Conservation (phyloP, 2,888 invertebrate species). For the Perithous albicinctus region DNA sequence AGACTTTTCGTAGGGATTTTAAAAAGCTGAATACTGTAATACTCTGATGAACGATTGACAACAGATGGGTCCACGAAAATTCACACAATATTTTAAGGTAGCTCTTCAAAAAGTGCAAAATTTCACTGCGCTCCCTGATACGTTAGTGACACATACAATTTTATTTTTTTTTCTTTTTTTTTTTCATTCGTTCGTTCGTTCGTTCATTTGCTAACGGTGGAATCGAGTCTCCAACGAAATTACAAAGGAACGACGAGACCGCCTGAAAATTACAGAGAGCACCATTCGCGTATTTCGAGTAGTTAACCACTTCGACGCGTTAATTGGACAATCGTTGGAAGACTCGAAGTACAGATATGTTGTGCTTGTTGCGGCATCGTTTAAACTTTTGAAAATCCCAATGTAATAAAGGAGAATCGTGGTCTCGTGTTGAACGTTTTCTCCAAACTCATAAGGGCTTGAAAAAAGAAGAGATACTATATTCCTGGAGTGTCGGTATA, state of each 20-base stretch:
- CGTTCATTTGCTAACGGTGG: slow-evolving; percentile 23
- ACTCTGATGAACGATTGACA: slow-evolving; percentile 2
- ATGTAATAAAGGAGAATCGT: slow-evolving; percentile 18
- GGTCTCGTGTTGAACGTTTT: background rate
- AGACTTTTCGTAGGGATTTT: no score
- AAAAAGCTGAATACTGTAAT: no score
- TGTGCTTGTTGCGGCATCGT: slow-evolving; percentile 25
- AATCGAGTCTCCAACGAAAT: slow-evolving; percentile 56
- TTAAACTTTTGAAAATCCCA: slow-evolving; percentile 33
- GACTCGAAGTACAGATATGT: slow-evolving; percentile 22
- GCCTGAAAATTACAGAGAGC: slow-evolving; percentile 63
- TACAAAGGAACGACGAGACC: slow-evolving; percentile 60
- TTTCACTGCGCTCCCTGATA: slow-evolving; percentile 18
- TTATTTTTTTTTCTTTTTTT: no score
- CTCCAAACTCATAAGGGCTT: background rate
- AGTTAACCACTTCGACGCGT: slow-evolving; percentile 69
- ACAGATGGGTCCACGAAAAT: background rate
- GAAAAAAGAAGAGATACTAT: background rate
- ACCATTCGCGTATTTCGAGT: slow-evolving; percentile 37
- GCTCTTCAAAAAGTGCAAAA: slow-evolving; percentile 24
- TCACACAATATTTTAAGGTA: background rate
- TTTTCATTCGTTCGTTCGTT: slow-evolving; percentile 22
- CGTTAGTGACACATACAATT: slow-evolving; percentile 16
- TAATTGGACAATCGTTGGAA: slow-evolving; percentile 72
- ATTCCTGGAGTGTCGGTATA: background rate